Evolutionary conservation across 2,888 invertebrate species (phyloP), one percentile per base, ranked within the genome.

Genomic region (Escarpia spicata): DNA sequence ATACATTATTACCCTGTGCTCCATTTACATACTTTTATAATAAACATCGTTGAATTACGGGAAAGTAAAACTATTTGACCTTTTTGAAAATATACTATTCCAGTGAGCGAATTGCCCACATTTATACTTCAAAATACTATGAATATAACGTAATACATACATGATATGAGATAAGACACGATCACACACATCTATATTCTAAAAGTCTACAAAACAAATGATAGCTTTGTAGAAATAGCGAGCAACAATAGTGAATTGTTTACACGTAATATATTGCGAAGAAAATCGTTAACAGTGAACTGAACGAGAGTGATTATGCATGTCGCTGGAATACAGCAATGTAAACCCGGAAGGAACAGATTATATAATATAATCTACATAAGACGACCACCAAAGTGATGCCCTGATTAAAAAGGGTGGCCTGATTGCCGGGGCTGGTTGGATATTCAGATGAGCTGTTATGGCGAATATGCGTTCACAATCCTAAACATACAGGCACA

Each of bases 11-110:
- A 75, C 75, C 75, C 75, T 75, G 19, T 75, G 75, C 75, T 75
- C 75, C 75, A 26, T 26, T 75, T 75, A 75, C 75, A 75, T 19
- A n/a, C 19, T 4, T 75, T 75, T 75, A 26, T 75, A 75, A 75
- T 75, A 75, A 26, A 75, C 75, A 26, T 75, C 75, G 75, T 75
- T 75, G 75, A 75, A 75, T 75, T 26, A 75, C 52, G 52, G 75
- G 75, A 75, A 75, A 75, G n/a, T 6, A 26, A 75, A 75, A 75
- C 26, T 6, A 75, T 75, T 19, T 75, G 75, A n/a, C 75, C 6
- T 52, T 75, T 60, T 75, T 75, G 75, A 75, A 75, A 75, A 75
- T 75, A 75, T 75, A 75, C 75, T 75, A 26, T 75, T 75, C 75
- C 19, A 75, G 19, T 75, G 75, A 26, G 75, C 75, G 75, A 75